Evolutionary conservation across 2,113 vertebrate genomes (phyloP).

Genomic region (Semnornis frantzii): DNA sequence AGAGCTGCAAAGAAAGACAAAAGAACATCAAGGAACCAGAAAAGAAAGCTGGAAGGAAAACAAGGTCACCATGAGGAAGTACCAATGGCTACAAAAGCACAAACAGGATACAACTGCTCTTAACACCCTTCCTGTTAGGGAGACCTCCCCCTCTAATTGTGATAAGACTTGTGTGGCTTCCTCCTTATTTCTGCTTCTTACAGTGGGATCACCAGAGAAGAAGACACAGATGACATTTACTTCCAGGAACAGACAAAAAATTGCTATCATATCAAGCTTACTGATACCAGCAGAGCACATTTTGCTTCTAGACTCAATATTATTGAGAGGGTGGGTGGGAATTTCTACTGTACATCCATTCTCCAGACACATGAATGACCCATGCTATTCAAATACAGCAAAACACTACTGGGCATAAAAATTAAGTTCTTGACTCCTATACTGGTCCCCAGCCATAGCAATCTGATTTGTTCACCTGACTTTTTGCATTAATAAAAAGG

Average conservation of each 20-base stretch:
- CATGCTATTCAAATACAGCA: background rate
- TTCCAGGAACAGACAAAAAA: background rate
- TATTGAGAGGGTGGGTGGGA: background rate
- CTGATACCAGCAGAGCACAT: background rate
- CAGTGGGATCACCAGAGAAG: background rate
- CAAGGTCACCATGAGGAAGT: conserved; percentile 68
- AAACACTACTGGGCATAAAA: background rate
- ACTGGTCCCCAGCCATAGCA: background rate
- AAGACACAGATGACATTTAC: background rate
- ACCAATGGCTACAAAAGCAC: conserved; percentile 61
- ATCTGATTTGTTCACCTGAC: background rate
- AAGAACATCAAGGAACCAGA: conserved; percentile 54
- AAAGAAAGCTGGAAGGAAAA: conserved; percentile 72
- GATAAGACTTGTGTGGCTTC: conserved; percentile 28
- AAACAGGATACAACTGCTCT: conserved; percentile 85
- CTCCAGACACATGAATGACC: background rate
- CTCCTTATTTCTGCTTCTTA: conserved; percentile 43
- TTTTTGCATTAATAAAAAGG: background rate
- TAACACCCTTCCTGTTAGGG: conserved; percentile 83
- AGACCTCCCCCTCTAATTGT: conserved; percentile 52
- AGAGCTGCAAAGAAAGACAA: conserved; percentile 87
- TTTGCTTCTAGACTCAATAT: background rate
- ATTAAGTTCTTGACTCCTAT: background rate
- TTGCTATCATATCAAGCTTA: background rate
- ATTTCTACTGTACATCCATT: background rate